phyloP scores from a whole-genome alignment of 2,797 vertebrate genomes.

The Spondyliosoma cantharus region DNA sequence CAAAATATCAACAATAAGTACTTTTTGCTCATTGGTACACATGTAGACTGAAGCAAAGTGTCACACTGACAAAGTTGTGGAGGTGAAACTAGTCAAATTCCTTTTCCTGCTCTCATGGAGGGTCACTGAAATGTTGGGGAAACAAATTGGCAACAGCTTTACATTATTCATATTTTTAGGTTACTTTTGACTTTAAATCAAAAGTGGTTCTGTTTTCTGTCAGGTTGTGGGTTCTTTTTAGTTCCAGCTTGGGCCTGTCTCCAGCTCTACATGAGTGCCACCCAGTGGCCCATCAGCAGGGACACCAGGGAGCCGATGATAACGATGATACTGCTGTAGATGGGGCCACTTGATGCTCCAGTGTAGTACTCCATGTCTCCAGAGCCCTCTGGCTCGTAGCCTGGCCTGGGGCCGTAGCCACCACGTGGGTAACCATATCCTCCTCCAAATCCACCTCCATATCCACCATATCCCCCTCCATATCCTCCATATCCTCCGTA shows the following conservation, averaged over 20 bases:
- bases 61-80: background rate
- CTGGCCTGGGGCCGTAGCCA: conserved; percentile 58
- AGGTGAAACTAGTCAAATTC: background rate
- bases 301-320: conserved; percentile 75
- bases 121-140: background rate
- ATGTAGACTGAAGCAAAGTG: background rate
- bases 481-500: conserved; percentile 37
- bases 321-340: conserved; percentile 77
- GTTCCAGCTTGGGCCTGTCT: conserved; percentile 9
- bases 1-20: background rate
- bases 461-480: conserved; percentile 53
- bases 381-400: conserved; percentile 78
- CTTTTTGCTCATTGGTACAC: background rate
- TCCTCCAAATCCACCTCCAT: conserved; percentile 57
- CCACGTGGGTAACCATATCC: conserved; percentile 47
- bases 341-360: conserved; percentile 71
- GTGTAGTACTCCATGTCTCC: conserved; percentile 81
- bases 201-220: background rate
- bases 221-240: conserved; percentile 5
- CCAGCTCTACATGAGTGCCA: conserved; percentile 62
- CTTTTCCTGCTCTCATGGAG: conserved; percentile 14
- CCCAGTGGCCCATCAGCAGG: conserved; percentile 77
- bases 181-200: conserved; percentile 12
- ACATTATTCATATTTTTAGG: conserved; percentile 5
- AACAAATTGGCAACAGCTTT: conserved; percentile 4